A percentile compares a stretch with the other conserved stretches of the same genome.
phyloP scores from a whole-genome alignment of 1,140 invertebrate species.

The Adelges cooleyi region DNA sequence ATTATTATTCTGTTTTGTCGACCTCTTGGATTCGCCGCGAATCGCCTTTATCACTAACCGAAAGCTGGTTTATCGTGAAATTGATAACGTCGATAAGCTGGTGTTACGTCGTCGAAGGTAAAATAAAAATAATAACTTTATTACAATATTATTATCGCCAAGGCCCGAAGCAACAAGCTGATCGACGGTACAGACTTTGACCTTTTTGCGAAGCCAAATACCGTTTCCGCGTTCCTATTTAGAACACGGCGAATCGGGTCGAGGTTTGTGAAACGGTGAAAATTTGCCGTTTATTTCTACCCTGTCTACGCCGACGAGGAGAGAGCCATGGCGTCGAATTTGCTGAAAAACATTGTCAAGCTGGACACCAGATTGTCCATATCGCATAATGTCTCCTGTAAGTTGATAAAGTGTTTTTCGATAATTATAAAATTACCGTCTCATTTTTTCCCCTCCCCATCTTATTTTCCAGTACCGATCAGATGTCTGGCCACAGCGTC shows the following conservation, averaged over 20 bases:
- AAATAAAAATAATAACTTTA: too few species aligned
- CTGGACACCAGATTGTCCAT: background rate
- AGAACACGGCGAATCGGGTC: background rate
- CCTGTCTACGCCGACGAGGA: background rate
- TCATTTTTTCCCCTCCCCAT: too few species aligned
- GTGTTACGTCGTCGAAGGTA: too few species aligned
- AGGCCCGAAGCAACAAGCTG: too few species aligned
- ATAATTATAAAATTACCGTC: too few species aligned
- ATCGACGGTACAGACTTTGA: too few species aligned
- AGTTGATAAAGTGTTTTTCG: background rate
- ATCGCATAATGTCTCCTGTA: background rate
- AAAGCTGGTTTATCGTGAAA: too few species aligned
- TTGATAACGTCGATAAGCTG: too few species aligned
- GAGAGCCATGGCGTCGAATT: conserved; percentile 1
- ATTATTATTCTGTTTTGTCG: too few species aligned
- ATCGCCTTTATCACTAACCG: too few species aligned
- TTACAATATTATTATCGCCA: too few species aligned
- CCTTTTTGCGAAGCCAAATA: background rate
- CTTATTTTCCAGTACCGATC: background rate
- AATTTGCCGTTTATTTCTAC: background rate
- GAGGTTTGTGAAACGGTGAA: background rate
- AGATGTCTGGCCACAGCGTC: conserved; percentile 15
- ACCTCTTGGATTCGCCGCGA: too few species aligned
- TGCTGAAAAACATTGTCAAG: conserved; percentile 4
- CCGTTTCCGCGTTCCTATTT: conserved; percentile 18